A percentile compares a stretch with the other conserved stretches of the same genome.
These are phyloP conservation scores for Phrynocephalus versicolor DNA, from an alignment of 2,113 vertebrate species.

Conservation along the genomic window DNA sequence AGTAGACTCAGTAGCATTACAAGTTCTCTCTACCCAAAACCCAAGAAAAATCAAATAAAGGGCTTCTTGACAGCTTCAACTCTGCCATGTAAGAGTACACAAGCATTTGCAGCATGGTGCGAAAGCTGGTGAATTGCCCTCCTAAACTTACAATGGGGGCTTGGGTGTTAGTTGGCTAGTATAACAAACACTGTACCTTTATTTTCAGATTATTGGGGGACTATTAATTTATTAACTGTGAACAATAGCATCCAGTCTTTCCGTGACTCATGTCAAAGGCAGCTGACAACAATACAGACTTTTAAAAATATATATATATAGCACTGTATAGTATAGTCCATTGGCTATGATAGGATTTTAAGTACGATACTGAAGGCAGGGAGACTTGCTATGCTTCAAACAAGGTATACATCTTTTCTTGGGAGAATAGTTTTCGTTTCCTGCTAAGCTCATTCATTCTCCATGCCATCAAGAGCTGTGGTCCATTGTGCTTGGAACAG, in stretches of 20 bases:
- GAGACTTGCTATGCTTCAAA: not conserved
- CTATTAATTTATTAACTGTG: not conserved
- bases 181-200: not conserved
- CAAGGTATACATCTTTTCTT: not conserved
- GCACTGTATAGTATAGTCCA: not conserved
- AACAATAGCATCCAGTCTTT: not conserved
- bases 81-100: not conserved
- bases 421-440: not conserved
- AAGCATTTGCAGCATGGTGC: not conserved
- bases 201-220: not conserved
- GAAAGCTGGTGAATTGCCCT: not conserved
- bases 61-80: too few relatives aligned
- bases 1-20: not conserved
- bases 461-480: too few relatives aligned
- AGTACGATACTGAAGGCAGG: not conserved
- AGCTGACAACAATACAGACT: not conserved
- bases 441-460: not conserved
- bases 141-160: not conserved
- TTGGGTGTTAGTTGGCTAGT: not conserved
- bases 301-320: too few relatives aligned
- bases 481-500: too few relatives aligned
- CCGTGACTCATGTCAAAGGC: not conserved
- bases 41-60: too few relatives aligned
- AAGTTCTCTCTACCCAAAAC: not conserved
- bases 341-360: not conserved